Evolutionary conservation across 1,140 invertebrate species (phyloP).

Genomic region (Caenorhabditis remanei): DNA sequence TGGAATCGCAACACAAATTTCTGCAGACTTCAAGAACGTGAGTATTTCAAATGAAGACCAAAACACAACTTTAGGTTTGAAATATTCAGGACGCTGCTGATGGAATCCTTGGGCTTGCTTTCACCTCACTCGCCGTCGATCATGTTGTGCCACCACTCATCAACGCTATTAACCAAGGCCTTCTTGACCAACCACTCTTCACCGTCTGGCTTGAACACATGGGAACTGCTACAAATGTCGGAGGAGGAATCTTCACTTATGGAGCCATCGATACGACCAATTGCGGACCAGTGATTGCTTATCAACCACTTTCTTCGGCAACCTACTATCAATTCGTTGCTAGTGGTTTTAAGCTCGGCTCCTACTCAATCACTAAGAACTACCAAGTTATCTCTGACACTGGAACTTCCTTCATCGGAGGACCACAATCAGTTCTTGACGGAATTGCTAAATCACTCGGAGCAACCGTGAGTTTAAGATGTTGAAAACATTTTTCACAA

Average conservation of each 20-base stretch:
- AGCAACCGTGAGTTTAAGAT: conserved; percentile 58
- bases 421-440: conserved; percentile 62
- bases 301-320: conserved; percentile 68
- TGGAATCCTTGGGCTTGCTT: conserved; percentile 71
- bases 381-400: conserved; percentile 71
- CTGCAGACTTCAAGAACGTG: conserved; percentile 53
- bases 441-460: conserved; percentile 67
- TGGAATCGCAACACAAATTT: conserved; percentile 69
- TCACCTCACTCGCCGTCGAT: conserved; percentile 69
- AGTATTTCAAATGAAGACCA: background rate
- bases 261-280: conserved; percentile 70
- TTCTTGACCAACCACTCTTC: conserved; percentile 72
- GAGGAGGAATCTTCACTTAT: conserved; percentile 71
- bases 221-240: conserved; percentile 60
- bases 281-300: conserved; percentile 69
- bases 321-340: conserved; percentile 72
- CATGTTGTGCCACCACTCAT: conserved; percentile 69
- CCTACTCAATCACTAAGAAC: conserved; percentile 52
- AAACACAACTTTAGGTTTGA: too few relatives aligned
- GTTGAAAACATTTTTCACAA: background rate
- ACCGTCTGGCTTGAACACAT: conserved; percentile 69
- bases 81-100: conserved; percentile 69
- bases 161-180: conserved; percentile 71
- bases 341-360: conserved; percentile 62
- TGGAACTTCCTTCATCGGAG: conserved; percentile 70